Conservation (phyloP, 1,140 invertebrate species). For the Drosophila sechellia region DNA sequence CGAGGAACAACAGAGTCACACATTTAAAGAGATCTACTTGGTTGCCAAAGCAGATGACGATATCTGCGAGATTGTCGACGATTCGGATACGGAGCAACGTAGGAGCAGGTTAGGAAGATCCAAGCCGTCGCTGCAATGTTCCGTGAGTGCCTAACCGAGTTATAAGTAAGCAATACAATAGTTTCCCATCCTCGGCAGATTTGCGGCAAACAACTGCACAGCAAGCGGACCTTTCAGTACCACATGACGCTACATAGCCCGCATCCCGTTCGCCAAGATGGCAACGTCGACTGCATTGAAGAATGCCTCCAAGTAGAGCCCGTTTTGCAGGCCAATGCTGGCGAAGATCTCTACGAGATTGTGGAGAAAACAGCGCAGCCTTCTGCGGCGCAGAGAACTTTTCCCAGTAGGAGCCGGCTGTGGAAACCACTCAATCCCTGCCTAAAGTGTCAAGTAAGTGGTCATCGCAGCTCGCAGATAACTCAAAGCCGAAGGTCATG, state of each 20-base stretch:
- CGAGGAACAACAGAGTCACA: not conserved
- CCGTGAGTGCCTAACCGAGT: not conserved
- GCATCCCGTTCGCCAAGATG: not conserved
- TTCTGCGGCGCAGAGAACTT: not conserved
- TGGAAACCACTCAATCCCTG: conserved; percentile 28
- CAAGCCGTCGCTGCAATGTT: not conserved
- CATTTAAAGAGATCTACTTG: not conserved
- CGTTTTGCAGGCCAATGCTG: too few relatives aligned
- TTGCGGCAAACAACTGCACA: not conserved
- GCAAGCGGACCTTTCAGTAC: not conserved
- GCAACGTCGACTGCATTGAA: not conserved
- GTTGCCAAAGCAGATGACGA: not conserved
- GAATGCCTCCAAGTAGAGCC: not conserved
- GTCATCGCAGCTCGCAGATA: not conserved
- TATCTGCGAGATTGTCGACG: not conserved
- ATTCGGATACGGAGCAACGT: not conserved
- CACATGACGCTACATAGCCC: not conserved
- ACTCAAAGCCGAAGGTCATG: not conserved
- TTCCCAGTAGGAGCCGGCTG: not conserved
- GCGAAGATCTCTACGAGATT: conserved; percentile 8
- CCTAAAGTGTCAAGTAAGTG: conserved; percentile 45
- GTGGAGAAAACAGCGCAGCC: not conserved
- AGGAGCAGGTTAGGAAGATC: not conserved
- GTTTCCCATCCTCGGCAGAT: not conserved
- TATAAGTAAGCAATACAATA: not conserved